These are phyloP conservation scores for Neotragus pygmaeus DNA, from an alignment of 2,113 vertebrate species.

Conservation along the genomic window DNA sequence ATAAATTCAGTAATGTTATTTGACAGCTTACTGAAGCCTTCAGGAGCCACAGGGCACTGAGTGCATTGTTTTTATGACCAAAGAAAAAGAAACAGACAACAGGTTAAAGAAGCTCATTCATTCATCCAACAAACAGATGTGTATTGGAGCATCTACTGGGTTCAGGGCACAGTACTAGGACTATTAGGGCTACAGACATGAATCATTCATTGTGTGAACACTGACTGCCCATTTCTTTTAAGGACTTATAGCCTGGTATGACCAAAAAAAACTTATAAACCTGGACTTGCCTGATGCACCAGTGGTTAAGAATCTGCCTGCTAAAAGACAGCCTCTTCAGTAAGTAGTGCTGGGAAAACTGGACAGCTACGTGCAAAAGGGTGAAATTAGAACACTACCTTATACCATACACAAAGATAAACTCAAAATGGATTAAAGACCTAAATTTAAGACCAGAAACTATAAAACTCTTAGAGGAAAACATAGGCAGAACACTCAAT, in stretches of 20 bases:
- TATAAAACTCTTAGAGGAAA: neutral
- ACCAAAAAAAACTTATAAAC: neutral
- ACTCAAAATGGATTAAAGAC: neutral
- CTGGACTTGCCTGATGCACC: neutral
- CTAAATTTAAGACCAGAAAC: neutral
- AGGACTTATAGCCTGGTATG: neutral
- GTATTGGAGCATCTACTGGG: neutral
- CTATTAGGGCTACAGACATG: neutral
- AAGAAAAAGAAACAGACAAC: constrained; percentile 16
- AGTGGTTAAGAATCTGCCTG: neutral
- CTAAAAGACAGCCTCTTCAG: neutral
- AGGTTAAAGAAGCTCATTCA: neutral
- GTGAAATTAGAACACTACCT: neutral
- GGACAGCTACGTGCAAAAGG: neutral
- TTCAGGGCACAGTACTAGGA: neutral
- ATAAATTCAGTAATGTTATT: constrained; percentile 76
- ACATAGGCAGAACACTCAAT: neutral
- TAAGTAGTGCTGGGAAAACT: neutral
- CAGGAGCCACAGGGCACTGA: constrained; percentile 68
- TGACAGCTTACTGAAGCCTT: constrained; percentile 75
- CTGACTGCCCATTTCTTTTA: neutral
- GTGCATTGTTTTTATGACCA: constrained; percentile 70
- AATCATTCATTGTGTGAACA: neutral
- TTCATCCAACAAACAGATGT: neutral
- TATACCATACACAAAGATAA: neutral